A percentile compares a stretch with the other conserved stretches of the same genome.
Evolutionary conservation across 2,797 vertebrate genomes (phyloP).

Genomic region (Notamacropus eugenii): DNA sequence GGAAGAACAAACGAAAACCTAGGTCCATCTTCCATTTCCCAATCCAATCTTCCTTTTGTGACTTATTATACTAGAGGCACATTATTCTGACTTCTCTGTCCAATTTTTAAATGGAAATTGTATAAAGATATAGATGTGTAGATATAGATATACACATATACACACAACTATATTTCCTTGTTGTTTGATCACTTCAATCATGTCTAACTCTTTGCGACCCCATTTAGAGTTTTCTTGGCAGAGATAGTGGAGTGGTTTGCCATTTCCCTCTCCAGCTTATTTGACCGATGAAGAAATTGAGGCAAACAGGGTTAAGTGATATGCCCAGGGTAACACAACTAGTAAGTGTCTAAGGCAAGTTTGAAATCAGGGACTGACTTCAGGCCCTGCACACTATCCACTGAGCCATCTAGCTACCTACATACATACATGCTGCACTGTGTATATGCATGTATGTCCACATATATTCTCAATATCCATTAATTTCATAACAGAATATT

Average conservation of each 20-base stretch:
- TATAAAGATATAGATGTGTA: neutral
- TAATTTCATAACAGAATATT: neutral
- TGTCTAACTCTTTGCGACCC: neutral
- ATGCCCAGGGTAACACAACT: neutral
- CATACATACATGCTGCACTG: neutral
- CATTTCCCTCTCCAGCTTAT: neutral
- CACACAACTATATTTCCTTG: neutral
- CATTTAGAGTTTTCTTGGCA: neutral
- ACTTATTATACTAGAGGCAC: neutral
- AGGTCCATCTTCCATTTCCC: neutral
- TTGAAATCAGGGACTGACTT: neutral
- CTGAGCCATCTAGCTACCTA: neutral
- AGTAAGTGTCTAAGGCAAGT: neutral
- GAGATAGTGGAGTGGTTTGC: neutral
- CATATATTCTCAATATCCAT: constrained; percentile 20
- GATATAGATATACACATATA: neutral
- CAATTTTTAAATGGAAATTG: neutral
- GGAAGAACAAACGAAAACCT: neutral
- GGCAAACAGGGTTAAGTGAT: neutral
- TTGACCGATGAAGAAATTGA: neutral
- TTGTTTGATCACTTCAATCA: neutral
- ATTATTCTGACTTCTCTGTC: neutral
- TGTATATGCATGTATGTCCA: neutral
- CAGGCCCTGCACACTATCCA: neutral
- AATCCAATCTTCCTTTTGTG: neutral